Evolutionary conservation across 2,797 vertebrate genomes (phyloP), one percentile per base, ranked within the genome.

Genomic region (Crocidura indochinensis): DNA sequence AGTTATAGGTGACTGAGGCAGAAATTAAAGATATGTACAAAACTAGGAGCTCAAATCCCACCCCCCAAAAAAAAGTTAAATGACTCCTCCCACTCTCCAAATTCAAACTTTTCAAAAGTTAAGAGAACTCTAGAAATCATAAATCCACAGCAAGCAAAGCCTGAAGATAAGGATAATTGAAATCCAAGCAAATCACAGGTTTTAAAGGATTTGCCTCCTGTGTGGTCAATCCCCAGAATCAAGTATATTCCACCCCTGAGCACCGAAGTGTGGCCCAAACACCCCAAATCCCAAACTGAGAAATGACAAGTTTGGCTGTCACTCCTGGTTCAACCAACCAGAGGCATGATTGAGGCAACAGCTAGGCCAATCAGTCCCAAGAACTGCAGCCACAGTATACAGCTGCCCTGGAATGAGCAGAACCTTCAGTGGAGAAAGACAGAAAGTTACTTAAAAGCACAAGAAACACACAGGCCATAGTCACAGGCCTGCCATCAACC

Each of bases 361-460:
- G 38, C 38, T 38, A 38, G 38, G 38, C 38, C 2, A 38, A 38
- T 38, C 38, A 38, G 38, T 38, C 76, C 69, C 10, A 38, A 78
- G 29, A 87, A 85, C 38, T 68, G 56, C 83, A 73, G 68, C 44
- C 77, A 73, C 46, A 94, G 69, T 46, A 94, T 80, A 62, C 67
- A 67, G n/a, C 20, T 53, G 62, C 22, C 67, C 2, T 87, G 19
- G 53, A 38, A 92, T 84, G 90, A 74, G 80, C 74, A 90, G 29
- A 93, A 85, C 19, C 49, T 79, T 94, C 51, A 71, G 2, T 67
- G 65, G 51, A 91, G 15, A 92, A 51, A 94, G 73, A 94, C 76
- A 95, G 78, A 90, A 91, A 94, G 88, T 84, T 88, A 96, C 64
- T 73, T 60, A 95, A 68, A 86, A 95, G 75, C 89, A 84, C 27